Base-by-base conservation (phyloP, 1,140 invertebrate genomes). In the Diorhabda elongata region DNA sequence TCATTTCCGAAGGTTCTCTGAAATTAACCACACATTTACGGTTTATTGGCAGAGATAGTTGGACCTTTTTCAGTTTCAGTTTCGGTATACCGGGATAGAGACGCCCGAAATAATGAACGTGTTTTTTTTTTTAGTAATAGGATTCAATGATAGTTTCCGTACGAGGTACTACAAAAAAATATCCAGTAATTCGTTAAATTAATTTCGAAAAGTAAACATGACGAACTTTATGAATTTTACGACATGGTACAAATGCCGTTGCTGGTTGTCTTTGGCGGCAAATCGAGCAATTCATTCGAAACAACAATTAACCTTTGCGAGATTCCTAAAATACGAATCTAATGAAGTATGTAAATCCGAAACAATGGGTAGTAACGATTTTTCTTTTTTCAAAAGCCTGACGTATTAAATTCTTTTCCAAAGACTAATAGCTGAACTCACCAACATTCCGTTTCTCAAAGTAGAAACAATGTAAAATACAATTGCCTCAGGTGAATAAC, bases 331-430 rank as follows among this genome's bases (percentile, higher is more conserved):
- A 67, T 60, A 47, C 65, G 43, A 26, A 67, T 26, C 64, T 58
- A 65, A 65, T 65, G 56, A 65, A 65, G 58, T 67, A 67, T 67
- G 65, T 67, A 67, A 67, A 67, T 67, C 56, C 26, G 58, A 67
- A 44, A 67, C 65, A 67, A 67, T 67, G 58, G 65, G 57, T 67
- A 67, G 65, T 67, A 67, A 60, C 57, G n/a, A 60, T 60, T 67
- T 60, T 67, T 67, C 9, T 62, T 26, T 7, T 26, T 26, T 26
- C 26, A 26, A 26, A 61, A 61, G 4, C 42, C 4, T 42, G 26
- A 7, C 42, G 59, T 61, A 43, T 61, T 61, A 61, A 61, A 61
- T 61, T 61, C 59, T 61, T 61, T 61, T 43, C 11, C 8, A 61
- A 43, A 61, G 47, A 52, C 41, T 65, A 65, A 56, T 65, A 44